These are phyloP conservation scores for Callipepla squamata DNA, from an alignment of 2,113 vertebrate species.

Conservation along the genomic window DNA sequence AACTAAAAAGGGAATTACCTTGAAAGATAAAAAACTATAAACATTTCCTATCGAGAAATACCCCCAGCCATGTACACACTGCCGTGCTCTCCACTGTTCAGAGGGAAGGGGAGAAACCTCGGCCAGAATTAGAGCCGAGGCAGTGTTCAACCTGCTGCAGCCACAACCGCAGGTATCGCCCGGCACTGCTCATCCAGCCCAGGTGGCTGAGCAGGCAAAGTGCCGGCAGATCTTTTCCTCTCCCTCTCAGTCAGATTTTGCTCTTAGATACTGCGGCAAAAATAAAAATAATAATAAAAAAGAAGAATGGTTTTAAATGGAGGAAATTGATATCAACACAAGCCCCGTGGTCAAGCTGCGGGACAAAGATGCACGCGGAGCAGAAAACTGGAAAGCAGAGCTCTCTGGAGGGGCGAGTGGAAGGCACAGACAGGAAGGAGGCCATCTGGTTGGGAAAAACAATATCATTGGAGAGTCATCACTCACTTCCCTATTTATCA, in stretches of 20 bases:
- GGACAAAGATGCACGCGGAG: neutral
- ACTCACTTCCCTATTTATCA: conserved; percentile 7
- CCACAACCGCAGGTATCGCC: neutral
- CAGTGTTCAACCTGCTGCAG: conserved; percentile 27
- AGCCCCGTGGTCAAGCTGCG: fast-evolving
- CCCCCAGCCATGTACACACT: conserved; percentile 41
- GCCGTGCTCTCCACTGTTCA: neutral
- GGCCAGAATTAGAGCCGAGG: conserved; percentile 13
- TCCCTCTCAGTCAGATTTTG: conserved; percentile 14
- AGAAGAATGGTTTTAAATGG: neutral
- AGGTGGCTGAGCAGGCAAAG: conserved; percentile 46
- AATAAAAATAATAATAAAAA: neutral
- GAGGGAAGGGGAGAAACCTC: neutral
- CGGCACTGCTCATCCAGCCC: neutral
- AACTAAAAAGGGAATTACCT: conserved; percentile 78
- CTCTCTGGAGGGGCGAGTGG: neutral
- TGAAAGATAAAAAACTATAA: conserved; percentile 78
- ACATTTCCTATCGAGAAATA: conserved; percentile 76
- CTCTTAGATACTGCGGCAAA: conserved; percentile 41
- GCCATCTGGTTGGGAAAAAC: neutral
- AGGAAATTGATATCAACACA: neutral
- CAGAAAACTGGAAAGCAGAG: neutral
- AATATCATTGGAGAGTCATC: neutral
- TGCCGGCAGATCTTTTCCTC: conserved; percentile 10
- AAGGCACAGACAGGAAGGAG: neutral